Evolutionary conservation across 2,888 invertebrate species (phyloP), one percentile per base, ranked within the genome.

Genomic region (Pristionchus arcanus): DNA sequence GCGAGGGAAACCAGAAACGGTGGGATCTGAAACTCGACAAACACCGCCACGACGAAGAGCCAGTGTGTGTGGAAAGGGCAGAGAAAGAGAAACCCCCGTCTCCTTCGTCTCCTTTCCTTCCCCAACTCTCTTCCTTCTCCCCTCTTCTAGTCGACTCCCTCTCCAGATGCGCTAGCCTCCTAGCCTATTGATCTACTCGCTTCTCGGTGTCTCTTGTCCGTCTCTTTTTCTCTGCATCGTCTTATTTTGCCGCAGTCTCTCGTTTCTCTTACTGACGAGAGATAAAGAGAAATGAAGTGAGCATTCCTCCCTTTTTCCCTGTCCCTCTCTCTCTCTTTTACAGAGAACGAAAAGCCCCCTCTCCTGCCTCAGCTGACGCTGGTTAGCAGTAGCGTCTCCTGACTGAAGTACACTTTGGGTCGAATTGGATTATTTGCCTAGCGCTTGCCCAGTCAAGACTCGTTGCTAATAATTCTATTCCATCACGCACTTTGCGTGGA

Each of bases 31-130:
- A 81, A 42, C 81, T 81, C 49, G 25, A 28, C 81, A 81, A 81
- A 81, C 81, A 81, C 42, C 42, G 42, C n/a, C n/a, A n/a, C 42
- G 13, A 9, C 49, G 21, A 53, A 49, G n/a, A n/a, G n/a, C n/a
- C n/a, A n/a, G 81, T 53, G n/a, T 42, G 74, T 77, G 42, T 49
- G 81, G 81, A 81, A 53, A 81, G 81, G 81, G 34, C 81, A 81
- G 81, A 16, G 81, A 74, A 28, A 53, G 83, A 28, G 59, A 34
- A 1, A 19, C 59, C 84, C 3, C 84, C 19, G 1, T 15, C 83
- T 31, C 83, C 21, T 83, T 28, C n/a, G n/a, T n/a, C 31, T 13
- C 37, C 83, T 83, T 28, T 55, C 28, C n/a, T 4, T 83, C 55
- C 31, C 31, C 42, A 42, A 25, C 49, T 83, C 83, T 83, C 83